Base-by-base conservation (phyloP, 2,797 vertebrate species). In the Helicolenus hilgendorfi region DNA sequence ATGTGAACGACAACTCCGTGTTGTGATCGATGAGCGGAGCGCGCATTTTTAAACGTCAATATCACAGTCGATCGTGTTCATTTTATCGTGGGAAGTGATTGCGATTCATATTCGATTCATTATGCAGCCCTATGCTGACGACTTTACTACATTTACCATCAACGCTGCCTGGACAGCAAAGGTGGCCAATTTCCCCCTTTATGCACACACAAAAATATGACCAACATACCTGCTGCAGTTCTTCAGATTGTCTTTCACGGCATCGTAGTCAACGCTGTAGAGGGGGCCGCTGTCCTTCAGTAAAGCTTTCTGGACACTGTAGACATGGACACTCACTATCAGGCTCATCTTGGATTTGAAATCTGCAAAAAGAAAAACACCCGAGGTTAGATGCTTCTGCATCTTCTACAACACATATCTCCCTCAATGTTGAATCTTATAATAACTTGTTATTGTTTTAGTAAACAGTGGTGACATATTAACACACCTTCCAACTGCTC, bases 221-320 rank as follows among this genome's bases (percentile, higher is more conserved):
- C 20, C 2, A 2, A 93, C 95, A 59, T 94, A 99, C 99, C 96
- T 99, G 98, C 96, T 98, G 96, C 98, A 99, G 97, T 97, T 97
- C 81, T 98, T 97, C 68, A 99, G 94, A 87, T 99, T 98, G 68
- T 98, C 97, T 95, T 98, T 99, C 78, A 99, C 92, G 2, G 98
- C 98, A 71, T 99, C 98, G 0, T 99, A 99, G 95, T 99, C 99
- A 0, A 98, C 98, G 68, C 97, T 98, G 97, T 98, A 99, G 38
- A 99, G 98, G 0, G 99, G 98, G 0, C 98, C 96, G 7, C 98
- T 99, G 96, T 99, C 99, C 92, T 98, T 99, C 56, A 99, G 96
- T 63, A 98, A 93, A 10, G 98, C 98, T 94, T 98, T 99, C 96
- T 99, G 99, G 69, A 99, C 96, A 79, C 99, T 99, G 98, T 99